These are phyloP conservation scores for Cirrhinus molitorella DNA, from an alignment of 2,797 vertebrate species.

Conservation along the genomic window DNA sequence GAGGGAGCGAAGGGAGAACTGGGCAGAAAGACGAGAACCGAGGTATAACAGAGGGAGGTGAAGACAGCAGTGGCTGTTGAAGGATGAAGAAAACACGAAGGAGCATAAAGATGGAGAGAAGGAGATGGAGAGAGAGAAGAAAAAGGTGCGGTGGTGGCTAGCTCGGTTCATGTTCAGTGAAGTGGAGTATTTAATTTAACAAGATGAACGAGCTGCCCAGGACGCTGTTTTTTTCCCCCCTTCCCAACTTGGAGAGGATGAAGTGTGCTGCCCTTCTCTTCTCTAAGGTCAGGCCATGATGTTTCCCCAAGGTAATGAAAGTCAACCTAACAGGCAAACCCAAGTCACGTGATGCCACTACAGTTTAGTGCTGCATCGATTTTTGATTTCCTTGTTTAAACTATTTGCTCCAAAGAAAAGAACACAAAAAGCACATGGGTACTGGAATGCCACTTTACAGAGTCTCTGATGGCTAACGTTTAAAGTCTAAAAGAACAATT, in stretches of 20 bases:
- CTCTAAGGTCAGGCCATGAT: conserved; percentile 53
- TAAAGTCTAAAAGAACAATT: conserved; percentile 15
- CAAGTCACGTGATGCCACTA: conserved; percentile 20
- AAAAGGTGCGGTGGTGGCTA: conserved; percentile 47
- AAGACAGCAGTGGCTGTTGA: conserved; percentile 59
- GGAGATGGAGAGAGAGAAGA: conserved; percentile 48
- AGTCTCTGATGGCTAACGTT: background rate
- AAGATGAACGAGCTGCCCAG: conserved; percentile 82
- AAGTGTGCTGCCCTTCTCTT: conserved; percentile 46
- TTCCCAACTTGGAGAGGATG: conserved; percentile 44
- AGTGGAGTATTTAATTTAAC: conserved; percentile 85
- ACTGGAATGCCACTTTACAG: background rate
- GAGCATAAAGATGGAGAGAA: conserved; percentile 52
- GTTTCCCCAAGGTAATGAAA: conserved; percentile 63
- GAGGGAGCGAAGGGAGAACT: background rate
- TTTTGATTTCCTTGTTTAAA: conserved; percentile 49
- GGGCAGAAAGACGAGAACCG: conserved; percentile 65
- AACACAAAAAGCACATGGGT: conserved; percentile 11
- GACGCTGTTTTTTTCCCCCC: conserved; percentile 63
- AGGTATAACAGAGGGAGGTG: conserved; percentile 62
- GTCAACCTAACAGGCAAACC: conserved; percentile 56
- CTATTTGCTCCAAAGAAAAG: conserved; percentile 35
- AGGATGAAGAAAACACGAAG: conserved; percentile 57
- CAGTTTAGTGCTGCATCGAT: conserved; percentile 53
- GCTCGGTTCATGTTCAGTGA: conserved; percentile 76